Percentiles rank a stretch among this genome's conserved stretches.
phyloP scores from a whole-genome alignment of 2,888 invertebrate species.

The Encarsia formosa region DNA sequence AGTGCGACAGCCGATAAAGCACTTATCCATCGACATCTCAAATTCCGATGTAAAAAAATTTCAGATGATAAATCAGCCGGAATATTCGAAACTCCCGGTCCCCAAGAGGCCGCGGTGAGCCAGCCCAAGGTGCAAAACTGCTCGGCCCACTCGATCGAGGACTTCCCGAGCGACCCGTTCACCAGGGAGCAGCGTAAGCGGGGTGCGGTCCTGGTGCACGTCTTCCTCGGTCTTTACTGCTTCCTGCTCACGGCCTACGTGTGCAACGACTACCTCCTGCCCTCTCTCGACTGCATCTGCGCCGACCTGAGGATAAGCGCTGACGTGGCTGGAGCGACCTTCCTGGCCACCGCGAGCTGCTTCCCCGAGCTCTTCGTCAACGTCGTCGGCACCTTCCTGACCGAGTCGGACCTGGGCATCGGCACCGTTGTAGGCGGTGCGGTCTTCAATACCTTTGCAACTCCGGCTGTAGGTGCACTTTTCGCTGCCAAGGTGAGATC shows the following conservation, averaged over 20 bases:
- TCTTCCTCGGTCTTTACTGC: constrained; percentile 74
- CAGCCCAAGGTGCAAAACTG: constrained; percentile 35
- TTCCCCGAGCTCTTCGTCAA: constrained; percentile 93
- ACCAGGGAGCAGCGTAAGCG: constrained; percentile 62
- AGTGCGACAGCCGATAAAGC: too few species aligned
- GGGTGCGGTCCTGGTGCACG: constrained; percentile 76
- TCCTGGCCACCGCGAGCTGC: constrained; percentile 93
- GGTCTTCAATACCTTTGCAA: constrained; percentile 82
- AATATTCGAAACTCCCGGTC: neutral
- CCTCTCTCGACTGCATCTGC: constrained; percentile 84
- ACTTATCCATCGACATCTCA: too few species aligned
- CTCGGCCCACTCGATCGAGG: constrained; percentile 47
- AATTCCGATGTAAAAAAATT: too few species aligned
- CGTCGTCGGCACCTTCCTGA: constrained; percentile 80
- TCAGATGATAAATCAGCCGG: neutral
- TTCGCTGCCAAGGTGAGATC: constrained; percentile 63
- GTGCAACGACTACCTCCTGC: constrained; percentile 89
- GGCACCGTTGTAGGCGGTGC: constrained; percentile 86
- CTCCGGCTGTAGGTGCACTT: constrained; percentile 75
- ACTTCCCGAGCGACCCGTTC: constrained; percentile 61
- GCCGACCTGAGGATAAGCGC: constrained; percentile 70
- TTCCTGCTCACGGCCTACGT: constrained; percentile 82
- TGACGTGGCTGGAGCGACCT: constrained; percentile 95
- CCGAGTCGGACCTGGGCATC: constrained; percentile 78
- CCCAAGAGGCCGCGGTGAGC: neutral